Evolutionary conservation across 2,888 invertebrate species (phyloP).

Genomic region (Nomada hirtipes): DNA sequence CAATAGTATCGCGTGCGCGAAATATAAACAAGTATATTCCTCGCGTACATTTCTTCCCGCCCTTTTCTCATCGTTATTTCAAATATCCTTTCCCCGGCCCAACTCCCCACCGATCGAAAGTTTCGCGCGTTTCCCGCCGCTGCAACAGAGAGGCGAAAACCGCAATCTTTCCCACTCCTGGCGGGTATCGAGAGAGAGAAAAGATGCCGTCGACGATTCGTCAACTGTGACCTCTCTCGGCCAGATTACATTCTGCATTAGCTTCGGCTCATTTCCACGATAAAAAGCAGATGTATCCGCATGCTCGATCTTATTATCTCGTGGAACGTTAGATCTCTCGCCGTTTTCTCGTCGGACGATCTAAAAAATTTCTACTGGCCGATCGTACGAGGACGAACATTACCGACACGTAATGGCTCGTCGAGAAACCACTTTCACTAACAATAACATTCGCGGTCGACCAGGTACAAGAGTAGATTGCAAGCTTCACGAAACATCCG

Average conservation of each 20-base stretch:
- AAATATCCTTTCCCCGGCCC: constrained; percentile 1
- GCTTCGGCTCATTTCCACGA: not conserved
- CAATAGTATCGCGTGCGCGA: constrained; percentile 14
- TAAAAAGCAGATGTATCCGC: not conserved
- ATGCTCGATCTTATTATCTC: too few species aligned
- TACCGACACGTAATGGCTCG: constrained; percentile 19
- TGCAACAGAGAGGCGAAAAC: constrained; percentile 2
- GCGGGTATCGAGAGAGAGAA: not conserved
- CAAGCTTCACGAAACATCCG: constrained; percentile 24
- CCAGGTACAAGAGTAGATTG: constrained; percentile 10
- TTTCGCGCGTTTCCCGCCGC: constrained; percentile 13
- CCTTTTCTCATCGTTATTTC: constrained; percentile 9
- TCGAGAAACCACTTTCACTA: constrained; percentile 50
- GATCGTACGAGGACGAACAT: constrained; percentile 31
- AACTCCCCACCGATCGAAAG: not conserved
- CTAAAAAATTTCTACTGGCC: constrained; percentile 31
- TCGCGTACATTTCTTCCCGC: constrained; percentile 4
- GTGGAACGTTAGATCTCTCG: not conserved
- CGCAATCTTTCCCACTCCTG: not conserved
- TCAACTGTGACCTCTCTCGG: not conserved
- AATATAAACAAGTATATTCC: constrained; percentile 27
- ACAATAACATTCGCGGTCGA: constrained; percentile 49
- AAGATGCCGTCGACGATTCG: not conserved
- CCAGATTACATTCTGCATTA: not conserved
- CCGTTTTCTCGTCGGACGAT: not conserved